Percentiles rank a stretch among this genome's conserved stretches.
Evolutionary conservation across 1,140 invertebrate species (phyloP).

Genomic region (Meteorus sp.): DNA sequence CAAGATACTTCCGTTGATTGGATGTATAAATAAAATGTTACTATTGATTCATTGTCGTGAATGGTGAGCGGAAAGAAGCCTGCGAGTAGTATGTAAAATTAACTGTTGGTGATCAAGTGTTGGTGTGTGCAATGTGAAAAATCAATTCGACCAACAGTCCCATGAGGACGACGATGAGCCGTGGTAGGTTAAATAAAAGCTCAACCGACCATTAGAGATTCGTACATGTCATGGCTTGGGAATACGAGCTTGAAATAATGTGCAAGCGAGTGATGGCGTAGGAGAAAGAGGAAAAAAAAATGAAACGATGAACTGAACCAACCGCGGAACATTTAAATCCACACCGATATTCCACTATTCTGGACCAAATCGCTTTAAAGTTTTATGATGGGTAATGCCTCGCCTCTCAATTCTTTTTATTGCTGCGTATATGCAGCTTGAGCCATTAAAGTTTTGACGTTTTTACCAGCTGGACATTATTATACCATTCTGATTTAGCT

Average conservation of each 20-base stretch:
- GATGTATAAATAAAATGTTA: slow-evolving; percentile 13
- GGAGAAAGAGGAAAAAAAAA: background rate
- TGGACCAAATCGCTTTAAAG: slow-evolving; percentile 48
- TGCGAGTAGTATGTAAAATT: slow-evolving; percentile 5
- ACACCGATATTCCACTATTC: slow-evolving; percentile 19
- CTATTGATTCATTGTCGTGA: slow-evolving; percentile 4
- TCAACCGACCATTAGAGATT: slow-evolving; percentile 24
- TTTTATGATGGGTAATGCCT: slow-evolving; percentile 47
- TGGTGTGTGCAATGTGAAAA: slow-evolving; percentile 2
- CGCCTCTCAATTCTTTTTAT: slow-evolving; percentile 1
- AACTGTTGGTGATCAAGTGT: background rate
- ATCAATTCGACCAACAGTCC: slow-evolving; percentile 13
- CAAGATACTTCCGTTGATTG: background rate
- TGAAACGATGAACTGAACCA: slow-evolving; percentile 28
- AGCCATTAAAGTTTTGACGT: slow-evolving; percentile 3
- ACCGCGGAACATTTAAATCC: slow-evolving; percentile 37
- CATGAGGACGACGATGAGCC: background rate
- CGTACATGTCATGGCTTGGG: slow-evolving; percentile 17
- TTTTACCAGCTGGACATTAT: background rate
- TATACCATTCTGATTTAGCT: too few species aligned
- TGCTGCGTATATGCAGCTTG: too few species aligned
- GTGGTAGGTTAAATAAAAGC: slow-evolving; percentile 30
- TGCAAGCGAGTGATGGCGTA: background rate
- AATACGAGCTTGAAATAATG: slow-evolving; percentile 21
- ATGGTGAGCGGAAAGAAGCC: background rate